Evolutionary conservation across 2,113 vertebrate genomes (phyloP).

Genomic region (Sander vitreus): DNA sequence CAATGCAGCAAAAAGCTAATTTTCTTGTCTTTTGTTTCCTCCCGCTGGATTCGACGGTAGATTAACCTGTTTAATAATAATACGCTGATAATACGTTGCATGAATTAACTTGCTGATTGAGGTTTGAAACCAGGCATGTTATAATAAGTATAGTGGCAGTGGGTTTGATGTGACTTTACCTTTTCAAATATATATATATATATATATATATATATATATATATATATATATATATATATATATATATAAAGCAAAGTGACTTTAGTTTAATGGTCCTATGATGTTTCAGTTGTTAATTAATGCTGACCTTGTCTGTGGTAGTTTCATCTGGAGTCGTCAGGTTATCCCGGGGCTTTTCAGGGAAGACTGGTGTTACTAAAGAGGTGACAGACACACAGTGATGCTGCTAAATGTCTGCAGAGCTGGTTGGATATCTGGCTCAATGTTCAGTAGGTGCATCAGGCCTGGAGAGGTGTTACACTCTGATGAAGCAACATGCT

Average conservation of each 20-base stretch:
- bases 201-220: no score
- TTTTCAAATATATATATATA: neutral
- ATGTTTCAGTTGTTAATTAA: neutral
- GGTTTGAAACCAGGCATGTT: neutral
- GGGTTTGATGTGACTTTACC: neutral
- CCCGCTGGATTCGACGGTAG: conserved; percentile 9
- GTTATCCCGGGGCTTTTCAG: conserved; percentile 24
- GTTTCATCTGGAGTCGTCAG: conserved; percentile 28
- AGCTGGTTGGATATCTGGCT: conserved; percentile 10
- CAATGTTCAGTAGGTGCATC: neutral
- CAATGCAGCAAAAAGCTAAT: conserved; percentile 80
- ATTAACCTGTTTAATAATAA: conserved; percentile 22
- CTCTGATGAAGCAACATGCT: conserved; percentile 21
- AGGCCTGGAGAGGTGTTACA: neutral
- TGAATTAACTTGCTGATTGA: conserved; percentile 27
- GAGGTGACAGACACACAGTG: conserved; percentile 17
- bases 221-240: no score
- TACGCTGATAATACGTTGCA: conserved; percentile 1
- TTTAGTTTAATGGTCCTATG: neutral
- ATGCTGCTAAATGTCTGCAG: conserved; percentile 37
- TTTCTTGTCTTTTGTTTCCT: conserved; percentile 33
- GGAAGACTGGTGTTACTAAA: neutral
- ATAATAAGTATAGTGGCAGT: neutral
- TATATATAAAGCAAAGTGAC: neutral
- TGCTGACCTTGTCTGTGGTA: conserved; percentile 27